Evolutionary conservation across 2,797 vertebrate species (phyloP).

Genomic region (Melanogrammus aeglefinus): DNA sequence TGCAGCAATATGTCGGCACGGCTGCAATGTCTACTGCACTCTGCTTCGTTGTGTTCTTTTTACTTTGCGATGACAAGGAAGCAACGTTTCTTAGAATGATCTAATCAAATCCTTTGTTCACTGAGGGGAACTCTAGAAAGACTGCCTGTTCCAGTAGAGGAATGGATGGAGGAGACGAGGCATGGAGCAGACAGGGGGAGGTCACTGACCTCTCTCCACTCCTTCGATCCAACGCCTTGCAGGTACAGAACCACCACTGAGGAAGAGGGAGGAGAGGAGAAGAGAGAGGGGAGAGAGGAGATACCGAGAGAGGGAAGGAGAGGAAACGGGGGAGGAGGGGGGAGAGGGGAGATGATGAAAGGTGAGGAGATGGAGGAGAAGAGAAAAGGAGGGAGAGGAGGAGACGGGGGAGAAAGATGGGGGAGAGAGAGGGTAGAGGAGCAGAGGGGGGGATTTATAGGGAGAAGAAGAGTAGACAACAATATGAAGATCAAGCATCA

Average conservation of each 20-base stretch:
- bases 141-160: not conserved
- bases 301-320: not conserved
- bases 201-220: conserved; percentile 94
- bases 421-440: not conserved
- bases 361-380: conserved; percentile 7
- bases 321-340: not conserved
- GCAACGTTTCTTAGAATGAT: not conserved
- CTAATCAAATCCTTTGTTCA: not conserved
- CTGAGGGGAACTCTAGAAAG: not conserved
- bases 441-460: too few relatives aligned
- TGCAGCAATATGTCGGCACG: not conserved
- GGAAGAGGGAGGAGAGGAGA: not conserved
- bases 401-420: conserved; percentile 11
- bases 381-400: conserved; percentile 2
- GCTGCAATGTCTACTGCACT: not conserved
- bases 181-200: not conserved
- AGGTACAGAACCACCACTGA: conserved; percentile 88
- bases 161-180: not conserved
- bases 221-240: conserved; percentile 89
- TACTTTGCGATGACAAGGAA: too few relatives aligned
- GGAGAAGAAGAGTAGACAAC: not conserved
- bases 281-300: not conserved
- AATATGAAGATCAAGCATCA: not conserved
- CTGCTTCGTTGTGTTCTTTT: not conserved
- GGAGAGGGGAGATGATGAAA: conserved; percentile 6